These are phyloP conservation scores for Brachionus koreanus DNA, from an alignment of 1,140 invertebrate genomes.

Conservation along the genomic window DNA sequence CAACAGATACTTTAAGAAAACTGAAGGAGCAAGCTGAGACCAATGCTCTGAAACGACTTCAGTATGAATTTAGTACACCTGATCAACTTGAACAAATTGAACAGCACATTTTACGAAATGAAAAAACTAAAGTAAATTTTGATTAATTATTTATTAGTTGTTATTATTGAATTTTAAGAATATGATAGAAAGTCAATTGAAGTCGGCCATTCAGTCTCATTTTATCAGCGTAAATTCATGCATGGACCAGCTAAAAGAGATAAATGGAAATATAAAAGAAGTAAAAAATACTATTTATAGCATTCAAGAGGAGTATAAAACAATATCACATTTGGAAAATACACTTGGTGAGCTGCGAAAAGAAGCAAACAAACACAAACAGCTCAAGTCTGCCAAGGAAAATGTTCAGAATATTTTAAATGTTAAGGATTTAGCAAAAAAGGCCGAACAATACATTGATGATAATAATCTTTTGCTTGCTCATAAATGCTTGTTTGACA, in stretches of 20 bases:
- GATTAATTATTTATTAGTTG: neutral
- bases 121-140: slow-evolving; percentile 12
- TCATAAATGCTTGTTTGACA: slow-evolving; percentile 40
- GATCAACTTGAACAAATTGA: slow-evolving; percentile 44
- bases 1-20: slow-evolving; percentile 12
- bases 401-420: slow-evolving; percentile 44
- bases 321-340: slow-evolving; percentile 32
- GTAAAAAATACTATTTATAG: slow-evolving; percentile 30
- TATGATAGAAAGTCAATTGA: slow-evolving; percentile 22
- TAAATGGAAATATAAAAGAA: neutral
- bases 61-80: slow-evolving; percentile 13
- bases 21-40: slow-evolving; percentile 41
- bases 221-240: slow-evolving; percentile 41
- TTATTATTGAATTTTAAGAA: neutral
- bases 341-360: slow-evolving; percentile 36
- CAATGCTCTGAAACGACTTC: slow-evolving; percentile 20
- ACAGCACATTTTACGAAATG: neutral
- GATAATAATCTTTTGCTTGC: slow-evolving; percentile 20
- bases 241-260: slow-evolving; percentile 27
- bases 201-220: slow-evolving; percentile 40
- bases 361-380: slow-evolving; percentile 21
- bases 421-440: neutral
- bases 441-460: slow-evolving; percentile 30
- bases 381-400: slow-evolving; percentile 23
- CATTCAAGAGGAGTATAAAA: slow-evolving; percentile 29